Conservation (phyloP, 2,797 vertebrate genomes). For the Eulemur mongoz region DNA sequence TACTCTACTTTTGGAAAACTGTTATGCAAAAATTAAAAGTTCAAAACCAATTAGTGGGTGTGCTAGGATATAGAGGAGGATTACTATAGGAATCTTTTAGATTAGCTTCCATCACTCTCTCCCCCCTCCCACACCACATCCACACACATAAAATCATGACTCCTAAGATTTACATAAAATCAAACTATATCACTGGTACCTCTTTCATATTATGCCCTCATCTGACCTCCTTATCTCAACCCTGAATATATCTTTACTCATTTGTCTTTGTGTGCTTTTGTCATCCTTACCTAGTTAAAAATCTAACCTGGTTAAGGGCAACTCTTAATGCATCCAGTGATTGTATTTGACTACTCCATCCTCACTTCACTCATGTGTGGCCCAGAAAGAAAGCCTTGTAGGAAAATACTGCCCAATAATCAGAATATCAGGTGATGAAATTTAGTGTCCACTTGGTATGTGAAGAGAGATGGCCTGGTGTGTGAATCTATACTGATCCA, state of each 20-base stretch:
- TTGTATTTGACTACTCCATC: not conserved
- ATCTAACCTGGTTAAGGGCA: not conserved
- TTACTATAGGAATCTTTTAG: not conserved
- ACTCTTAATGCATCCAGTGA: not conserved
- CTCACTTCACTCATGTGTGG: not conserved
- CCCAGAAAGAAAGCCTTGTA: not conserved
- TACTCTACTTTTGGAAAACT: not conserved
- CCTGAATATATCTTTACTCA: not conserved
- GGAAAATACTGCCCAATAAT: not conserved
- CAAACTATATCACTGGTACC: no score
- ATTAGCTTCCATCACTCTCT: not conserved
- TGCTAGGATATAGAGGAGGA: not conserved
- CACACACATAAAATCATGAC: not conserved
- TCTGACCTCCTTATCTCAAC: not conserved
- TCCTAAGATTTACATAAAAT: not conserved
- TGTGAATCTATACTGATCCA: not conserved
- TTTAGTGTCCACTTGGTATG: not conserved
- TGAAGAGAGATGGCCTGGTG: rapidly evolving
- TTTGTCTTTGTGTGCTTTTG: not conserved
- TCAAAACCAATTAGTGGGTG: not conserved
- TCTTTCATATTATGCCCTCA: not conserved
- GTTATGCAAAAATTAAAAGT: not conserved
- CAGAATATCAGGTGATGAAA: not conserved
- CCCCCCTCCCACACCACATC: no score
- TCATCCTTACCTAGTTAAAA: not conserved